Conservation (phyloP, 2,113 vertebrate species). For the Phocoena sinus region DNA sequence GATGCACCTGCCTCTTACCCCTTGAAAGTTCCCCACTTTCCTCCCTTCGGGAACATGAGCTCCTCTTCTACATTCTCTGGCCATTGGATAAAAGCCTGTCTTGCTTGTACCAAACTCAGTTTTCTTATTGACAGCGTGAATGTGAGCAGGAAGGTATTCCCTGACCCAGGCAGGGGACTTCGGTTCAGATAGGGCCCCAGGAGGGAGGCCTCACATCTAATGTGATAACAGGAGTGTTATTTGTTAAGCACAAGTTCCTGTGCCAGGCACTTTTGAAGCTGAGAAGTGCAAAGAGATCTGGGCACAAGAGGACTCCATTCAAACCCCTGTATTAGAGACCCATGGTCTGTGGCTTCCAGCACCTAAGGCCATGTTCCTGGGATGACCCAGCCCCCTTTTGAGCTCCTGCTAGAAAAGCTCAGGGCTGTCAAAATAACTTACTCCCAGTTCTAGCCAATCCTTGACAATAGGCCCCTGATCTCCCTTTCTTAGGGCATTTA, state of each 20-base stretch:
- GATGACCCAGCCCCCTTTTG: not conserved
- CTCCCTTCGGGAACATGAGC: not conserved
- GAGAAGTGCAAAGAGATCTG: not conserved
- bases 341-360: not conserved
- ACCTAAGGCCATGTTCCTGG: not conserved
- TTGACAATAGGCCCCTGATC: not conserved
- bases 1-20: not conserved
- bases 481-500: not conserved
- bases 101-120: not conserved
- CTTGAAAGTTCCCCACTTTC: not conserved
- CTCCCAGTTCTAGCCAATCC: not conserved
- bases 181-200: not conserved
- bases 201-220: no score
- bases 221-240: not conserved
- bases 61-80: not conserved
- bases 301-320: not conserved
- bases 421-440: not conserved
- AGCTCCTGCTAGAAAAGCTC: not conserved
- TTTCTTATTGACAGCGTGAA: not conserved
- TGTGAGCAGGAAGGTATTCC: not conserved
- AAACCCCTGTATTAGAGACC: not conserved
- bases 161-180: not conserved
- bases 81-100: not conserved
- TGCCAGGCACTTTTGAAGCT: not conserved
- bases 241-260: not conserved